Evolutionary conservation across 2,113 vertebrate genomes (phyloP).

Genomic region (Castor canadensis): DNA sequence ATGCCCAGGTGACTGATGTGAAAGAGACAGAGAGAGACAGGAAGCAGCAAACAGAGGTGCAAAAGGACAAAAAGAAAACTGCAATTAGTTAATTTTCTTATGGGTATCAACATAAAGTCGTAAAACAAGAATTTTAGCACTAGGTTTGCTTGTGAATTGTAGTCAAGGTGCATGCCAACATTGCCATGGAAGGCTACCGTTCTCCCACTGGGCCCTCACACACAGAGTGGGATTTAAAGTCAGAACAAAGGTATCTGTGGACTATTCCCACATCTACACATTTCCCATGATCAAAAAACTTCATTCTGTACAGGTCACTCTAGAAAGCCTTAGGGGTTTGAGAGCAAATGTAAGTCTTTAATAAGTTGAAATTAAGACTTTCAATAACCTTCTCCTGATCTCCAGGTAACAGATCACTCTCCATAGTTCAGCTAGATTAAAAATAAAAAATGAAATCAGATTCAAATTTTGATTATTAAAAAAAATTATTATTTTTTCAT

Average conservation of each 20-base stretch:
- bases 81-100: constrained; percentile 94
- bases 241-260: not conserved
- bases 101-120: constrained; percentile 71
- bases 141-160: constrained; percentile 66
- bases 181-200: not conserved
- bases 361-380: constrained; percentile 59
- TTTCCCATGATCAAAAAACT: not conserved
- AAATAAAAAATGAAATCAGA: not conserved
- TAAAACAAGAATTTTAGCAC: constrained; percentile 80
- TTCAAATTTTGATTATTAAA: not conserved
- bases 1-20: constrained; percentile 86
- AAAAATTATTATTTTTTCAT: not conserved
- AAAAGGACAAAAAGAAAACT: constrained; percentile 95
- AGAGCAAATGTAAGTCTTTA: not conserved
- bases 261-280: not conserved
- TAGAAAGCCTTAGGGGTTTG: constrained; percentile 12
- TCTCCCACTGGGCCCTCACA: not conserved
- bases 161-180: constrained; percentile 49
- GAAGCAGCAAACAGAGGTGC: constrained; percentile 87
- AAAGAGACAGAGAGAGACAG: constrained; percentile 78
- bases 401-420: not conserved
- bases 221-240: not conserved
- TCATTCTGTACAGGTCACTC: not conserved
- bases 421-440: not conserved
- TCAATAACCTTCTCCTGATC: constrained; percentile 34